A percentile compares a stretch with the other conserved stretches of the same genome.
These are phyloP conservation scores for Volucella bombylans DNA, from an alignment of 2,888 invertebrate genomes.

Conservation along the genomic window DNA sequence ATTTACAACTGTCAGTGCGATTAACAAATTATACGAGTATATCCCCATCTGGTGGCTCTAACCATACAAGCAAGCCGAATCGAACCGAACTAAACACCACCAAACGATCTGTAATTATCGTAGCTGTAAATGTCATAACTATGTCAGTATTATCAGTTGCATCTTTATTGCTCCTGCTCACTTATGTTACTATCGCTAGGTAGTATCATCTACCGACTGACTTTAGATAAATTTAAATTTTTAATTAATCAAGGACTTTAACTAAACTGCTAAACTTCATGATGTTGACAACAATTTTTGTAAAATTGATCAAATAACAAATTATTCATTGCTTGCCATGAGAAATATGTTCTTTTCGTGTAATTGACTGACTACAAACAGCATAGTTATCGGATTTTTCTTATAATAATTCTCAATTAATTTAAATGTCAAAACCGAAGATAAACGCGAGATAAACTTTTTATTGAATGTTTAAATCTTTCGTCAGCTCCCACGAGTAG, in stretches of 20 bases:
- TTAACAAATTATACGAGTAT: constrained; percentile 30
- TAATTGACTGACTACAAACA: constrained; percentile 51
- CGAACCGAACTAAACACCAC: background rate
- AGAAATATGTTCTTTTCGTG: constrained; percentile 26
- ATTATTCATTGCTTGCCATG: constrained; percentile 26
- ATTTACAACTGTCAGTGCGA: constrained; percentile 57
- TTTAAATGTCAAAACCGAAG: constrained; percentile 54
- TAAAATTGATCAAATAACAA: constrained; percentile 23
- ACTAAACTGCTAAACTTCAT: constrained; percentile 12
- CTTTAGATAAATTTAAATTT: constrained; percentile 42
- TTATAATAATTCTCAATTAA: constrained; percentile 44
- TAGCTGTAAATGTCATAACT: constrained; percentile 57
- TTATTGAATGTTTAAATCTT: constrained; percentile 16
- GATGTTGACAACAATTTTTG: background rate
- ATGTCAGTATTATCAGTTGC: constrained; percentile 55
- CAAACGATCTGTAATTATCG: constrained; percentile 38
- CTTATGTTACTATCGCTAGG: background rate
- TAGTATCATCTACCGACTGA: constrained; percentile 11
- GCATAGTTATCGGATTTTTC: constrained; percentile 28
- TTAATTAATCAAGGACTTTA: constrained; percentile 30
- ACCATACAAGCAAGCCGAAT: too few relatives aligned
- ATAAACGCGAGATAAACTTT: constrained; percentile 34
- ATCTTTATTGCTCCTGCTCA: constrained; percentile 50
- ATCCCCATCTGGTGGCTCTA: too few relatives aligned
- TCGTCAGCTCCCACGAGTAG: background rate